Conservation (phyloP, 2,113 vertebrate species). For the Haemorhous mexicanus region DNA sequence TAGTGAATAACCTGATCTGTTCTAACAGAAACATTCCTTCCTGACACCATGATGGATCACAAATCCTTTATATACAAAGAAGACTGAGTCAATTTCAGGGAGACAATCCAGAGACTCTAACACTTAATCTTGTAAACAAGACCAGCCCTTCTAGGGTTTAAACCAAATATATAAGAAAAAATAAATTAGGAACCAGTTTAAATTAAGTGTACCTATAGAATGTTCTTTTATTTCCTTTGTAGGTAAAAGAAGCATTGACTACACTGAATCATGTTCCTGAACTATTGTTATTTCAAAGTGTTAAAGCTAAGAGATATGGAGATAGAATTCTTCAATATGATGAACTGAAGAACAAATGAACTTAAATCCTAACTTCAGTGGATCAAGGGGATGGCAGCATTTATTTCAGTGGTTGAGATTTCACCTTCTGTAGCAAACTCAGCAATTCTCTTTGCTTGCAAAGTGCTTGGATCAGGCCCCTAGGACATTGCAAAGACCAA, state of each 20-base stretch:
- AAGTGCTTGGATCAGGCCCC: neutral
- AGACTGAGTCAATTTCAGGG: neutral
- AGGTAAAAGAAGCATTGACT: neutral
- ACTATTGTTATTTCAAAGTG: neutral
- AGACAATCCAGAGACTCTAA: neutral
- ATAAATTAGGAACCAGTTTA: neutral
- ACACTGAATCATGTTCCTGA: neutral
- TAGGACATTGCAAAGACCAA: slow-evolving; percentile 33
- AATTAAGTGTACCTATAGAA: neutral
- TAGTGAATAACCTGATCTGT: neutral
- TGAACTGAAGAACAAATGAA: neutral
- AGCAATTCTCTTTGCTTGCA: neutral
- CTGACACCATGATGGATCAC: neutral
- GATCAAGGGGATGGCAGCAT: neutral
- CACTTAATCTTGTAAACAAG: neutral
- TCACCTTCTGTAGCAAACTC: neutral
- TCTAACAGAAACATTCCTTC: neutral
- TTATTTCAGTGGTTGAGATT: slow-evolving; percentile 8
- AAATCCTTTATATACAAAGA: neutral
- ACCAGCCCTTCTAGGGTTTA: neutral
- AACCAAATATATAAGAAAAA: neutral
- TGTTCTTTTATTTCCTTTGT: neutral
- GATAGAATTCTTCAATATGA: neutral
- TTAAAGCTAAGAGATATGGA: neutral
- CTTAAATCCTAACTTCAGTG: neutral